Evolutionary conservation across 2,797 vertebrate genomes (phyloP).

Genomic region (Amniataba percoides): DNA sequence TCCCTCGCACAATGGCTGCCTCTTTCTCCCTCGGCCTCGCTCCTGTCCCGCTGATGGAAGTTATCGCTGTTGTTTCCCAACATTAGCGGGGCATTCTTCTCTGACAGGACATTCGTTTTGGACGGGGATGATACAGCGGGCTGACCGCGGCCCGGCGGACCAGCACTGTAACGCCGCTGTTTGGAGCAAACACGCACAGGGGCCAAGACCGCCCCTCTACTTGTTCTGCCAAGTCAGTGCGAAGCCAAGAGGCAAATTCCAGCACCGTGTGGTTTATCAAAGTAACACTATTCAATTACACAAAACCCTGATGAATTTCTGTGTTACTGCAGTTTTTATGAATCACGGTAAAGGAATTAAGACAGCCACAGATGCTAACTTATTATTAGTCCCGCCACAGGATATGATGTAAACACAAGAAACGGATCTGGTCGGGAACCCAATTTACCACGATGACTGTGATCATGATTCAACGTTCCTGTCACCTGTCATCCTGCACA

Average conservation of each 20-base stretch:
- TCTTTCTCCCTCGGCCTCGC: slow-evolving; percentile 47
- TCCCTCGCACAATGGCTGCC: slow-evolving; percentile 39
- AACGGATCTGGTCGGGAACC: slow-evolving; percentile 31
- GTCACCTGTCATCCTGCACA: slow-evolving; percentile 47
- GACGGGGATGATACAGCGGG: slow-evolving; percentile 37
- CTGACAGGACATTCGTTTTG: slow-evolving; percentile 52
- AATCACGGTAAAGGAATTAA: slow-evolving; percentile 33
- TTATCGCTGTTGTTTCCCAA: slow-evolving; percentile 31
- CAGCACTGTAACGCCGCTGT: slow-evolving; percentile 20
- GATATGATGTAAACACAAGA: slow-evolving; percentile 59
- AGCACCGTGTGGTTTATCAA: slow-evolving; percentile 36
- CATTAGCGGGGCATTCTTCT: slow-evolving; percentile 40
- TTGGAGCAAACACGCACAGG: slow-evolving; percentile 39
- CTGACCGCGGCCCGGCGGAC: slow-evolving; percentile 28
- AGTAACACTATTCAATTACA: slow-evolving; percentile 42
- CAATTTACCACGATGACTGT: slow-evolving; percentile 48
- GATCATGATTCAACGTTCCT: slow-evolving; percentile 64
- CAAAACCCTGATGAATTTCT: slow-evolving; percentile 21
- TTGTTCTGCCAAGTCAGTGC: slow-evolving; percentile 41
- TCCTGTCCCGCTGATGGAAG: slow-evolving; percentile 12
- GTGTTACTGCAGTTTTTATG: slow-evolving; percentile 28
- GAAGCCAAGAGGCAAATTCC: slow-evolving; percentile 56
- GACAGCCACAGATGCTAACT: slow-evolving; percentile 31
- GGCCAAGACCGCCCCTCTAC: slow-evolving; percentile 28
- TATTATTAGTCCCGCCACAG: slow-evolving; percentile 42